Conservation (phyloP, 2,888 invertebrate genomes). For the Halocaridina rubra region DNA sequence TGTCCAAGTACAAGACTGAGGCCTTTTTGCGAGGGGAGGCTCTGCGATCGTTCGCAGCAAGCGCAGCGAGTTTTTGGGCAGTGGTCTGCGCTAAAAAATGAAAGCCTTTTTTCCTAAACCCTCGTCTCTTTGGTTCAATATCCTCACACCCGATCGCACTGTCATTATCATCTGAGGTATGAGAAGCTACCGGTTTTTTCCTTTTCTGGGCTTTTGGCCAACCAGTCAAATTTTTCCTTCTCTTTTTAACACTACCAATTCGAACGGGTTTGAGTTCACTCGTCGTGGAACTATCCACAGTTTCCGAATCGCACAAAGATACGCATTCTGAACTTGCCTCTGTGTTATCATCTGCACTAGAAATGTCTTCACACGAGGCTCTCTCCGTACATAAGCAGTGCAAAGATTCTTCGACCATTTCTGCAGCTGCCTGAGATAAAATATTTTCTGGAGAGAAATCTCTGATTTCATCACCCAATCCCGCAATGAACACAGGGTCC, state of each 20-base stretch:
- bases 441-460: slow-evolving; percentile 50
- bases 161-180: slow-evolving; percentile 62
- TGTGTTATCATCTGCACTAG: slow-evolving; percentile 62
- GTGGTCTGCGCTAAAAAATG: slow-evolving; percentile 40
- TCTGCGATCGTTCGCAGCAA: slow-evolving; percentile 55
- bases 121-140: slow-evolving; percentile 46
- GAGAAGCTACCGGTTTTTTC: slow-evolving; percentile 37
- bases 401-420: slow-evolving; percentile 53
- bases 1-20: slow-evolving; percentile 58
- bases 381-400: slow-evolving; percentile 55
- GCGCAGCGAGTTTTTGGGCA: slow-evolving; percentile 37
- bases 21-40: slow-evolving; percentile 59
- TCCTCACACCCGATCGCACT: slow-evolving; percentile 59
- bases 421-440: slow-evolving; percentile 33
- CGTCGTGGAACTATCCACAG: slow-evolving; percentile 45
- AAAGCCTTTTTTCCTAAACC: slow-evolving; percentile 34
- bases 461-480: slow-evolving; percentile 46
- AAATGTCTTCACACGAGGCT: slow-evolving; percentile 59
- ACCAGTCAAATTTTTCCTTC: slow-evolving; percentile 62
- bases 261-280: slow-evolving; percentile 51
- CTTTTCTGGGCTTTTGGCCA: slow-evolving; percentile 60
- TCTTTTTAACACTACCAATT: slow-evolving; percentile 59
- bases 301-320: slow-evolving; percentile 62
- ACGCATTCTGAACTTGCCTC: slow-evolving; percentile 63
- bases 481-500: slow-evolving; percentile 52